Evolutionary conservation across 2,797 vertebrate species (phyloP).

Genomic region (Acanthurus lineatus): DNA sequence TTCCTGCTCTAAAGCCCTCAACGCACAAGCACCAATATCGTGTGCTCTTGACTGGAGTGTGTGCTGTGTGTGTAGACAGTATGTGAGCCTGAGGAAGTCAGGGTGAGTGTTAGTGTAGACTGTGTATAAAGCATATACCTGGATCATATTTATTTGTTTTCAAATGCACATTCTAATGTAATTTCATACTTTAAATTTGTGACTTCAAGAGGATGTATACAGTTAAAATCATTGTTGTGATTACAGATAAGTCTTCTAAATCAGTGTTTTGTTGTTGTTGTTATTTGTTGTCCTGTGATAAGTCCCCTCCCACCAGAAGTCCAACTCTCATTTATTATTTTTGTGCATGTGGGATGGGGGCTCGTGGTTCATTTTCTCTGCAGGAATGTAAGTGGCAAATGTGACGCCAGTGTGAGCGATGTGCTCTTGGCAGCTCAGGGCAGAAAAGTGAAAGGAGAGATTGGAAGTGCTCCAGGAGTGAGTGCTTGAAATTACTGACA

Average conservation of each 20-base stretch:
- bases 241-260: not conserved
- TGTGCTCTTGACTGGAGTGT: constrained; percentile 55
- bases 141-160: constrained; percentile 2
- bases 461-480: constrained; percentile 79
- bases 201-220: constrained; percentile 20
- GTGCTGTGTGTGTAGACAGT: constrained; percentile 5
- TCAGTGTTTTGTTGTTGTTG: not conserved
- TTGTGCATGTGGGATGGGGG: constrained; percentile 11
- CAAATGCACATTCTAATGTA: too few relatives aligned
- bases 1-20: constrained; percentile 59
- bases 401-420: constrained; percentile 68
- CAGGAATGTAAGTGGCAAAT: constrained; percentile 75
- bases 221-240: constrained; percentile 14
- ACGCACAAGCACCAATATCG: constrained; percentile 38
- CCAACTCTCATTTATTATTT: constrained; percentile 57
- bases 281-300: not conserved
- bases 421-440: constrained; percentile 73
- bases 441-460: constrained; percentile 78
- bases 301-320: not conserved
- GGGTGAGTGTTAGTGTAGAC: not conserved
- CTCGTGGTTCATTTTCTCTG: constrained; percentile 66
- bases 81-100: not conserved
- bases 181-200: not conserved
- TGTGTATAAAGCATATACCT: not conserved
- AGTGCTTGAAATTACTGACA: constrained; percentile 82